phyloP scores from a whole-genome alignment of 2,113 vertebrate species.

The Siniperca chuatsi region DNA sequence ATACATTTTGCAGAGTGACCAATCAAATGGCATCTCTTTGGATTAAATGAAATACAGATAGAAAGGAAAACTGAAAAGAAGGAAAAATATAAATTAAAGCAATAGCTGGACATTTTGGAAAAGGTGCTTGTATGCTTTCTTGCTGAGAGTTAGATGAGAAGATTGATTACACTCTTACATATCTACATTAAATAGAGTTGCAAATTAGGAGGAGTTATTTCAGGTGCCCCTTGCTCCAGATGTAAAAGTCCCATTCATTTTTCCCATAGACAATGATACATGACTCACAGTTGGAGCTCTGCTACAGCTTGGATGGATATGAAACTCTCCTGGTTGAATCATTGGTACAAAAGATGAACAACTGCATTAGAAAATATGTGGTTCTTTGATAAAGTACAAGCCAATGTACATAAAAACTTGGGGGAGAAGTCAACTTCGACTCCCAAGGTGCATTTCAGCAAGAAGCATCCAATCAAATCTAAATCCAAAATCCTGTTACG shows the following conservation, averaged over 20 bases:
- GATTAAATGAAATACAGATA: not conserved
- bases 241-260: not conserved
- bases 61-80: not conserved
- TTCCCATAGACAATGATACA: not conserved
- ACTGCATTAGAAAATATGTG: too few species aligned
- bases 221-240: not conserved
- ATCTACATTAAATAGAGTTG: not conserved
- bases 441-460: not conserved
- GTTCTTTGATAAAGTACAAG: not conserved
- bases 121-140: not conserved
- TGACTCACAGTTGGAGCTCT: slow-evolving; percentile 1
- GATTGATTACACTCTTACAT: not conserved
- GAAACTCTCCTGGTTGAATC: not conserved
- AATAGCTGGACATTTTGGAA: not conserved
- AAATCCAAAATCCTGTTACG: not conserved
- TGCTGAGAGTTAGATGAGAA: not conserved
- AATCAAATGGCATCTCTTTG: slow-evolving; percentile 19
- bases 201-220: not conserved
- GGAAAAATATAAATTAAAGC: not conserved
- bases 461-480: not conserved
- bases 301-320: not conserved
- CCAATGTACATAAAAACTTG: not conserved
- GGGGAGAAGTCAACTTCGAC: not conserved
- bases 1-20: slow-evolving; percentile 17
- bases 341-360: not conserved